These are phyloP conservation scores for Mycteria americana DNA, from an alignment of 2,797 vertebrate species.

Conservation along the genomic window DNA sequence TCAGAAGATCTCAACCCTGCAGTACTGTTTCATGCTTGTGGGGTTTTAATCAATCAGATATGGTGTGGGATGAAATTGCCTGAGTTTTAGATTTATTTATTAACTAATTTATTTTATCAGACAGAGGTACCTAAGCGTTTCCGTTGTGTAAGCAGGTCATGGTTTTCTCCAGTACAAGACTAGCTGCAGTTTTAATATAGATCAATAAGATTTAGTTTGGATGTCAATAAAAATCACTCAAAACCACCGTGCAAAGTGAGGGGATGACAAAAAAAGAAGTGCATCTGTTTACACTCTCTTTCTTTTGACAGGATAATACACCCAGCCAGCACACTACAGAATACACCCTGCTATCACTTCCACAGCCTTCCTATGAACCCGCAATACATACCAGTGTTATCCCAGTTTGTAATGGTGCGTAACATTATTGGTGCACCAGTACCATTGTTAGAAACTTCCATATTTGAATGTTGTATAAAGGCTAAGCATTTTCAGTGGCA, in stretches of 20 bases:
- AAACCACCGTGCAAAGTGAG: background rate
- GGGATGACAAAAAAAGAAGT: background rate
- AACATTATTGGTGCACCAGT: background rate
- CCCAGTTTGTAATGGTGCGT: background rate
- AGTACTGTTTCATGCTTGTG: background rate
- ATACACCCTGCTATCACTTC: background rate
- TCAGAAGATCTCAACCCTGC: background rate
- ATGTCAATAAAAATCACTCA: background rate
- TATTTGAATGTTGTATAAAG: background rate
- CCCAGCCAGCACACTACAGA: background rate
- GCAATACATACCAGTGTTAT: background rate
- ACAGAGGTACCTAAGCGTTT: background rate
- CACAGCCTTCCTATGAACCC: background rate
- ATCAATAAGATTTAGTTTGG: background rate
- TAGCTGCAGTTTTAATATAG: slow-evolving; percentile 4
- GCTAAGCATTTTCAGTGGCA: background rate
- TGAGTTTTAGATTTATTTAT: background rate
- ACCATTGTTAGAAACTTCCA: background rate
- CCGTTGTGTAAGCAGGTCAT: background rate
- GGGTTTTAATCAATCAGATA: background rate
- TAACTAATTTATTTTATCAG: background rate
- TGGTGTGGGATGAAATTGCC: background rate
- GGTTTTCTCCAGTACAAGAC: background rate
- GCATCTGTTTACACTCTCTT: background rate
- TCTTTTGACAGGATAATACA: background rate